phyloP scores from a whole-genome alignment of 2,113 vertebrate genomes.

The Strix uralensis region DNA sequence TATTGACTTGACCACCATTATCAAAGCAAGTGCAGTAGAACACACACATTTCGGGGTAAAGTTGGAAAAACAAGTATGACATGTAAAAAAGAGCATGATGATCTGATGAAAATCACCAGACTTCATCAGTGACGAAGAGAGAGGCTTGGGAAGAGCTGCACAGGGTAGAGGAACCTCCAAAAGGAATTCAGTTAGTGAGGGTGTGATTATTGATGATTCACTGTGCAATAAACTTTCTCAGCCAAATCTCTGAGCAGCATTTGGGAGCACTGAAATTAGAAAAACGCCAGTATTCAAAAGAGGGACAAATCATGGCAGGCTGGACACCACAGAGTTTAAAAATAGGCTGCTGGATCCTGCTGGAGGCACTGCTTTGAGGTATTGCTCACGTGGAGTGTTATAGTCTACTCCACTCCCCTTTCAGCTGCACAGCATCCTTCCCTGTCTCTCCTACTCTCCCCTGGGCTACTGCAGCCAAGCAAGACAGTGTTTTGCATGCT shows the following conservation, averaged over 20 bases:
- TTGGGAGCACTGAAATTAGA: neutral
- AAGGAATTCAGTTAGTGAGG: neutral
- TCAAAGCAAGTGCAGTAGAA: neutral
- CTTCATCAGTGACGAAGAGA: neutral
- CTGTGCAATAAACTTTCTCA: neutral
- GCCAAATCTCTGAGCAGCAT: neutral
- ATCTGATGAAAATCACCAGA: neutral
- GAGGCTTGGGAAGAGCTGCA: neutral
- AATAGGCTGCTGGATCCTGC: neutral
- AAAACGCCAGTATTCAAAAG: neutral
- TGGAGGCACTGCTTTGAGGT: neutral
- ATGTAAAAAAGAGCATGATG: neutral
- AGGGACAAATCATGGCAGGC: neutral
- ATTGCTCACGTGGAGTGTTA: rapidly evolving
- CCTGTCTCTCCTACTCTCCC: neutral
- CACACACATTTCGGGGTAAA: neutral
- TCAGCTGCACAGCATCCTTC: neutral
- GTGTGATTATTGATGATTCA: neutral
- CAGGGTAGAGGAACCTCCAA: neutral
- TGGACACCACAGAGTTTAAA: neutral
- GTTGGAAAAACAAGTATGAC: neutral
- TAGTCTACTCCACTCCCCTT: neutral
- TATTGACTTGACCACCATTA: neutral
- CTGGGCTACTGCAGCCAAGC: neutral
- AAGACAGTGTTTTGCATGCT: neutral